Evolutionary conservation across 2,888 invertebrate species (phyloP), one percentile per base, ranked within the genome.

Genomic region (Acronicta leporina): DNA sequence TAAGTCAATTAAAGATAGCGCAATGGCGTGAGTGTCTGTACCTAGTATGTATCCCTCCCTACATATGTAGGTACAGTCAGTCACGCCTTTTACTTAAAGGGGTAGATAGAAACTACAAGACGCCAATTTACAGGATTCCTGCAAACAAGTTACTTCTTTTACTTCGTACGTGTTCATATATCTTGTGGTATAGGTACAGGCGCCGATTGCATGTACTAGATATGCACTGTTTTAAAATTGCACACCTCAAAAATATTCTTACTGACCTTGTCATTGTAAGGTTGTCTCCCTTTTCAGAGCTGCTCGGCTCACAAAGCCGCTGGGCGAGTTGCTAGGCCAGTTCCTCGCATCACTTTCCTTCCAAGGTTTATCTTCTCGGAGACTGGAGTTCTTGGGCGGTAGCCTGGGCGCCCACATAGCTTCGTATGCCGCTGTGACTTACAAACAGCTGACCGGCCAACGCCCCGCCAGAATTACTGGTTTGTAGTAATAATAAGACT

Each of bases 381-480:
- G 79, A n/a, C 63, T 94, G 27, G 87, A 90, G 66, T 42, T 94
- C 13, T 58, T 87, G 4, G 94, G 93, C 0, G 91, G 84, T 0
- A 93, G 93, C 48, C 74, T 94, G 15, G 94, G 93, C n/a, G 92
- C 92, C 0, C 92, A 93, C 64, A 88, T 92, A 25, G 89, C 90
- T 0, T 87, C 87, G 16, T 86, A 80, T 63, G 92, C 92, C 0
- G 81, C 92, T 0, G 83, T 79, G 15, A 85, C 77, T 43, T 92
- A 88, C 55, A 68, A 69, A 1, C 68, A 87, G 38, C 68, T 91
- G 11, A 91, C 91, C 2, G 87, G 91, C 0, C 73, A 71, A 20
- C 86, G 85, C 65, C 90, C 90, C 2, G 77, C 83, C 9, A 82
- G 91, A 50, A 57, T 91, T 13, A 84, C 89, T 52, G 91, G 91